Conservation (phyloP, 1,140 invertebrate genomes). For the Asobara japonica region DNA sequence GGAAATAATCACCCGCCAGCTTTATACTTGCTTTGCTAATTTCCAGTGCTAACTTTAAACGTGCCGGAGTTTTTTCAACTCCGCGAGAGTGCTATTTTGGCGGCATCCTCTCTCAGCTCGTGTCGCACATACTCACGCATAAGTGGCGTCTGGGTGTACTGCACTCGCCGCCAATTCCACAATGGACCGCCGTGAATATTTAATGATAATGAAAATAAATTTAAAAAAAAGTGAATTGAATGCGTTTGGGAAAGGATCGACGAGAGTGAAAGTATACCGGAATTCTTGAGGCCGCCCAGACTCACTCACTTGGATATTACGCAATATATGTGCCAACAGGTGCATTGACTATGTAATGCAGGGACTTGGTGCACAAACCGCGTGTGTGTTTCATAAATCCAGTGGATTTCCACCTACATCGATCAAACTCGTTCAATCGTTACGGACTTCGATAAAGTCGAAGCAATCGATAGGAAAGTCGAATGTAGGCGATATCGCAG, state of each 20-base stretch:
- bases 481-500: no score
- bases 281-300: constrained; percentile 33
- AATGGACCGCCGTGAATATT: background rate
- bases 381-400: background rate
- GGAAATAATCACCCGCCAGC: constrained; percentile 1
- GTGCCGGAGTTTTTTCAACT: background rate
- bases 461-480: no score
- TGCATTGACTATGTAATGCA: constrained; percentile 55
- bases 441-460: background rate
- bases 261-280: constrained; percentile 56
- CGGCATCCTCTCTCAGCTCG: background rate
- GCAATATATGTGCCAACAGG: constrained; percentile 56
- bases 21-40: constrained; percentile 2
- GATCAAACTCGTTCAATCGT: background rate
- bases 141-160: background rate
- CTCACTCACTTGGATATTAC: constrained; percentile 41
- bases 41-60: constrained; percentile 13
- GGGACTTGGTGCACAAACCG: background rate
- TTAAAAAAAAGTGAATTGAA: background rate
- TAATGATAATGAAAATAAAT: background rate
- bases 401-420: background rate
- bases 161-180: background rate
- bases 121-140: background rate
- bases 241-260: background rate
- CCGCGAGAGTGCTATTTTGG: constrained; percentile 7